Conservation (phyloP, 2,888 invertebrate genomes). For the Cylloceria caligata region DNA sequence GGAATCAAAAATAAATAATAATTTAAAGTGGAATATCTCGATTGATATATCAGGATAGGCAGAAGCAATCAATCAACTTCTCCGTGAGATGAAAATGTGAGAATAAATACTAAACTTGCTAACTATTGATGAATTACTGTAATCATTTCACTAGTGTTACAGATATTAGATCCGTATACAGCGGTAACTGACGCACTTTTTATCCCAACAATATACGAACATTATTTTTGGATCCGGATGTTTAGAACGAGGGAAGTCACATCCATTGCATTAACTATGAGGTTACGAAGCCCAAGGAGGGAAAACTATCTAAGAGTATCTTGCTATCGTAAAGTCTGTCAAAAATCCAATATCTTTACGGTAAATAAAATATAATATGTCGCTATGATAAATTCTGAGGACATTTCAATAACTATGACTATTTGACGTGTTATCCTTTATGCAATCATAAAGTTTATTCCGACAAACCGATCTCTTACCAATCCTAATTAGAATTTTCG, state of each 20-base stretch:
- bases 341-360: constrained; percentile 44
- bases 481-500: not conserved
- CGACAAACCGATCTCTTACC: not conserved
- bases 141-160: not conserved
- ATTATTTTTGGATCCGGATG: constrained; percentile 43
- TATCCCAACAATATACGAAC: not conserved
- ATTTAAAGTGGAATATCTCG: too few species aligned
- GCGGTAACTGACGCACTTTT: constrained; percentile 3
- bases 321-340: constrained; percentile 53
- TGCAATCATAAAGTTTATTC: not conserved
- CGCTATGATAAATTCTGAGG: not conserved
- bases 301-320: constrained; percentile 13
- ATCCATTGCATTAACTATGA: not conserved
- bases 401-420: not conserved
- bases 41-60: too few species aligned
- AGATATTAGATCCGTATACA: not conserved
- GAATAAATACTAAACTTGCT: too few species aligned
- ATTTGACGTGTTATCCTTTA: not conserved
- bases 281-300: constrained; percentile 2
- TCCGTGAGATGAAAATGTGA: too few species aligned
- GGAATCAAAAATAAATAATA: too few species aligned
- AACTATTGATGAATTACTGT: too few species aligned
- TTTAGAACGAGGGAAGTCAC: constrained; percentile 21
- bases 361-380: not conserved
- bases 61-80: too few species aligned